These are phyloP conservation scores for Agrypnia vestita DNA, from an alignment of 1,140 invertebrate species.

Conservation along the genomic window DNA sequence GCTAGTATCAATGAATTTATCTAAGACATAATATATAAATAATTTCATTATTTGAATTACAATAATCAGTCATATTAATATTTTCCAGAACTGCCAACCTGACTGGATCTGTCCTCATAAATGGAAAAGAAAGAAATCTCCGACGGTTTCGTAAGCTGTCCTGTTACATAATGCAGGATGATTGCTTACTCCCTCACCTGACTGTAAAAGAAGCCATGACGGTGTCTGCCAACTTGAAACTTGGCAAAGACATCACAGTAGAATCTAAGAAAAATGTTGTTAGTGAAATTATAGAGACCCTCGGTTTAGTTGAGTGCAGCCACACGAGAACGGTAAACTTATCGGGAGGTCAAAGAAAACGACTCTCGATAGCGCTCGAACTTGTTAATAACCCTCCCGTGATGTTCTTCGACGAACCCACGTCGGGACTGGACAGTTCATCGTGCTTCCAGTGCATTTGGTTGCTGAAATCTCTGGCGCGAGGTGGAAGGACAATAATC, in stretches of 20 bases:
- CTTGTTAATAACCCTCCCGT: conserved; percentile 93
- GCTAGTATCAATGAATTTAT: too few relatives aligned
- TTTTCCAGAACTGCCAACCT: conserved; percentile 81
- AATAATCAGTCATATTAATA: conserved; percentile 32
- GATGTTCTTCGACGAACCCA: conserved; percentile 98
- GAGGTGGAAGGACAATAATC: conserved; percentile 91
- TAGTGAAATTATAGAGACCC: conserved; percentile 87
- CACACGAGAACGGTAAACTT: conserved; percentile 86
- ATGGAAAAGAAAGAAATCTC: conserved; percentile 89
- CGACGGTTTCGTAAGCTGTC: conserved; percentile 92
- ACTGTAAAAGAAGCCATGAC: conserved; percentile 92
- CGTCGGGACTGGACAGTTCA: conserved; percentile 94
- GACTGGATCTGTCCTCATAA: conserved; percentile 85
- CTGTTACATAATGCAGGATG: conserved; percentile 98
- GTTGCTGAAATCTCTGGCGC: conserved; percentile 83
- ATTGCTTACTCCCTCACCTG: conserved; percentile 90
- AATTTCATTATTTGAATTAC: too few relatives aligned
- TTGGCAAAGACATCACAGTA: conserved; percentile 85
- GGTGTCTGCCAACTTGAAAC: conserved; percentile 92
- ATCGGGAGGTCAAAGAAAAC: conserved; percentile 94
- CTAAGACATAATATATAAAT: too few relatives aligned
- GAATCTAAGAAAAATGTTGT: conserved; percentile 86
- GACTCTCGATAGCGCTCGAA: conserved; percentile 91
- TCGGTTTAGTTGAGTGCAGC: conserved; percentile 81
- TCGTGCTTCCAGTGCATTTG: conserved; percentile 94